Evolutionary conservation across 2,113 vertebrate species (phyloP), one percentile per base, ranked within the genome.

Genomic region (Narcine bancroftii): DNA sequence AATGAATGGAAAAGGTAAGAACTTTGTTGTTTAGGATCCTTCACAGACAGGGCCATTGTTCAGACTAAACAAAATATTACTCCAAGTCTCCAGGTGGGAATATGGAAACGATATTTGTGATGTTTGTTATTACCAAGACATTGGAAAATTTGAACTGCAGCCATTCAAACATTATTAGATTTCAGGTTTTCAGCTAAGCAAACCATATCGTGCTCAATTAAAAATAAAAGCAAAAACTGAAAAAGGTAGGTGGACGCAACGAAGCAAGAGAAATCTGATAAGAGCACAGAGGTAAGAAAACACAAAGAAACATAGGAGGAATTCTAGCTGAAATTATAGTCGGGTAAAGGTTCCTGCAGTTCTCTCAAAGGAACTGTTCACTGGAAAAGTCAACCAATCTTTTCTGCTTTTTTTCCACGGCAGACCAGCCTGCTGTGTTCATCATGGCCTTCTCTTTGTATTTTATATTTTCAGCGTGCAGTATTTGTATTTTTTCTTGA

Each of bases 361-460:
- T 60, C 33, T 85, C 47, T n/a, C 81, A 60, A 85, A 85, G 81
- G 81, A 60, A 6, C 33, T 60, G 29, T 81, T 47, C 77, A 53
- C 45, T 85, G 50, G 13, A 85, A 60, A 60, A 60, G 81, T 85
- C 81, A 85, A n/a, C 29, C 81, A 19, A 13, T 56, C 81, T 85
- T n/a, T 85, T 60, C 50, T 85, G 81, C 56, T 56, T 85, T 60
- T n/a, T 85, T 36, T 56, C 81, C 53, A 85, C 56, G 19, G n/a
- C 50, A 60, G 50, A 60, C 50, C 53, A 85, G 60, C 53, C 50
- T 85, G 81, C 53, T 85, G 50, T 60, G 50, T 36, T 4, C 33
- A 19, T 60, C 81, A 50, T 33, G 33, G 3, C 50, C 56, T 85
- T 85, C 81, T 83, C 10, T 60, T 60, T 60, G 53, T 60, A 85